Evolutionary conservation across 2,113 vertebrate genomes (phyloP), one percentile per base, ranked within the genome.

Genomic region (Xiphophorus hellerii): DNA sequence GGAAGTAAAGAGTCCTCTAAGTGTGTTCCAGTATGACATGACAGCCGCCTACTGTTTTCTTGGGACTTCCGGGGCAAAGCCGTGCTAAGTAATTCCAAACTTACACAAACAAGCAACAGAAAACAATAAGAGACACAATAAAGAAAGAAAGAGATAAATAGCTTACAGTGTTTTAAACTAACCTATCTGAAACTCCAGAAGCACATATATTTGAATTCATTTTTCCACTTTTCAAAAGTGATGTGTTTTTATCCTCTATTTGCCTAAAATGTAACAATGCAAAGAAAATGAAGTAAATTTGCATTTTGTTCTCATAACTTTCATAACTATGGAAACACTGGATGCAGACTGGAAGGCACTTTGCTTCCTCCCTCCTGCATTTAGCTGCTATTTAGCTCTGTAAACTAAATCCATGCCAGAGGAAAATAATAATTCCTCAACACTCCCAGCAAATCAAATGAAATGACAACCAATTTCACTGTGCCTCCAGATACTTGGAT

Each of bases 381-480:
- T 25, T 80, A 48, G 44, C 44, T 48, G 15, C 51, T n/a, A 7
- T 87, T 86, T 44, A 64, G 72, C 60, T 54, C 48, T 62, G 12
- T 62, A 71, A 79, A 60, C 42, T 48, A 62, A 83, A 64, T 80
- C 48, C 30, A 2, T 35, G 37, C 86, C 51, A 0, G 10, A 51
- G 62, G 75, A 83, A 28, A 69, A 69, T 30, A 82, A 87, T 75
- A 83, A 66, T 71, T 78, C 62, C 30, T 67, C 74, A 74, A 61
- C 62, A 80, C 69, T 81, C 44, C 31, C 69, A 73, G 73, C 82
- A 87, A 87, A 84, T 78, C 20, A 31, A 58, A 15, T 35, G 30
- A 78, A 77, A 87, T 73, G 42, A 83, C 75, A 88, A 82, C 68
- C 80, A 85, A 72, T 88, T 84, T 69, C 63, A 69, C 65, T 74